phyloP scores from a whole-genome alignment of 2,113 vertebrate species.

The Dasyurus viverrinus region DNA sequence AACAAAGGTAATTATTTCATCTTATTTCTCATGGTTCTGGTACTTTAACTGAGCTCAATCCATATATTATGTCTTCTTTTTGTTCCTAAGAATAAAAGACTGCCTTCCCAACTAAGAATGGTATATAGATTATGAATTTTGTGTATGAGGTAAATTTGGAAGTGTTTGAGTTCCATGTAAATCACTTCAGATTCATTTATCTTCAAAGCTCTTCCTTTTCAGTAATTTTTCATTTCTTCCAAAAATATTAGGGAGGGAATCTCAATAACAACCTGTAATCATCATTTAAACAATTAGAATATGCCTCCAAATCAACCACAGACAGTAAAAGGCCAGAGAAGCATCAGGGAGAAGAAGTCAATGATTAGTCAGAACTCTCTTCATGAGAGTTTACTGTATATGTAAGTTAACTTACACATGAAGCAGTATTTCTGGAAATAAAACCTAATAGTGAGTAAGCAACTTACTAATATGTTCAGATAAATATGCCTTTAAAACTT shows the following conservation, averaged over 20 bases:
- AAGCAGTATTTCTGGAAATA: background rate
- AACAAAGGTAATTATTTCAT: slow-evolving; percentile 29
- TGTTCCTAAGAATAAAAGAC: slow-evolving; percentile 42
- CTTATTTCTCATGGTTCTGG: slow-evolving; percentile 25
- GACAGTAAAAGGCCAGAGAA: background rate
- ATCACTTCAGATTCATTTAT: slow-evolving; percentile 17
- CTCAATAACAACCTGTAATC: background rate
- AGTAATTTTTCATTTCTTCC: slow-evolving; percentile 50
- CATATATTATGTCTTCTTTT: slow-evolving; percentile 5
- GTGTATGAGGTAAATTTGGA: background rate
- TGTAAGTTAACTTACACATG: background rate
- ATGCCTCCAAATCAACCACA: background rate
- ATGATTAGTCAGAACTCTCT: background rate
- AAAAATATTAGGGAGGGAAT: background rate
- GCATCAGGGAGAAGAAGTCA: background rate
- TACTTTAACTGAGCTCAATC: slow-evolving; percentile 39
- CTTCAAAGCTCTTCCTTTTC: slow-evolving; percentile 4
- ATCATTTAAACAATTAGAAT: background rate
- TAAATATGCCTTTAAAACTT: background rate
- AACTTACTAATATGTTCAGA: slow-evolving; percentile 38
- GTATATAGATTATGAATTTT: background rate
- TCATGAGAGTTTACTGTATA: background rate
- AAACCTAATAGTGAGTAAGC: background rate
- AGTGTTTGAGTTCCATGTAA: background rate
- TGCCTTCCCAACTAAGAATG: background rate